Evolutionary conservation across 2,113 vertebrate species (phyloP).

Genomic region (Ginglymostoma cirratum): DNA sequence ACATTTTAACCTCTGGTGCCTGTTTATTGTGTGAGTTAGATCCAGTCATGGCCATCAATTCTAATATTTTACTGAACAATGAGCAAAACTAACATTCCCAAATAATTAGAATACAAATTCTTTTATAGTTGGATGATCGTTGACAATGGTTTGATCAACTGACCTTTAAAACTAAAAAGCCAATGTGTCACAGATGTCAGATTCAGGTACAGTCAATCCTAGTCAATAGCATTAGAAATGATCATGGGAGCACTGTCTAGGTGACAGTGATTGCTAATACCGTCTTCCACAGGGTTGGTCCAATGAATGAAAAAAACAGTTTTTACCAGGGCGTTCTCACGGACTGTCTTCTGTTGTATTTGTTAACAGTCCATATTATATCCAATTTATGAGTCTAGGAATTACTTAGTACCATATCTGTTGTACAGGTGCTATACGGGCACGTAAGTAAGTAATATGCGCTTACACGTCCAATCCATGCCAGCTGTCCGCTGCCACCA

Average conservation of each 20-base stretch:
- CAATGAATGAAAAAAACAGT: not conserved
- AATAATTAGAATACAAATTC: not conserved
- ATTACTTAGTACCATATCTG: not conserved
- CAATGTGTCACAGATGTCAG: not conserved
- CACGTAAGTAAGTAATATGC: not conserved
- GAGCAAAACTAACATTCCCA: not conserved
- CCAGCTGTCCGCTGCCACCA: not conserved
- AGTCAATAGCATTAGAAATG: not conserved
- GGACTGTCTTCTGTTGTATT: not conserved
- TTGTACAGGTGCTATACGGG: not conserved
- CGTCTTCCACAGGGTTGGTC: not conserved
- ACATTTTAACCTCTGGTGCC: slow-evolving; percentile 27
- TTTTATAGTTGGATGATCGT: not conserved
- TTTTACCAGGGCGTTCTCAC: not conserved
- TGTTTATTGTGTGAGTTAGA: not conserved
- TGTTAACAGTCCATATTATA: not conserved
- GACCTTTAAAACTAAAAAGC: not conserved
- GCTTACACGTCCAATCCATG: not conserved
- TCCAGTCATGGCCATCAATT: not conserved
- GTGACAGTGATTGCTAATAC: not conserved
- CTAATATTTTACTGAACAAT: not conserved
- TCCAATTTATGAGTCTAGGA: not conserved
- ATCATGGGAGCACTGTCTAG: not conserved
- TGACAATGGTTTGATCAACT: not conserved
- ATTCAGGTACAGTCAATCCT: not conserved